These are phyloP conservation scores for Trisateles emortualis DNA, from an alignment of 2,888 invertebrate species.

Conservation along the genomic window DNA sequence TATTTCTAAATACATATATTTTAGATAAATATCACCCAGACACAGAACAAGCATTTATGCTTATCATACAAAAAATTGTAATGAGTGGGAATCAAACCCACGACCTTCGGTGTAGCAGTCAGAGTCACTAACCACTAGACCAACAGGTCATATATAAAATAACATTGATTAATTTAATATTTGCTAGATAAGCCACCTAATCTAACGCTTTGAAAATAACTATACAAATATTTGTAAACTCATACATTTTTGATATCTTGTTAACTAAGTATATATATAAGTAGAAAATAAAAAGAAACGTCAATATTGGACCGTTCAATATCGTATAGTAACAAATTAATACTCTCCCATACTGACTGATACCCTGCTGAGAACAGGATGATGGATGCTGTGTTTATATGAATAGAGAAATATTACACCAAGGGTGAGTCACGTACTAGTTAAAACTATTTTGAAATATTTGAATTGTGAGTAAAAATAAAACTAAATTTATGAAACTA, in stretches of 20 bases:
- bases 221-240: neutral
- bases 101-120: too few species aligned
- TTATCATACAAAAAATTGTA: too few species aligned
- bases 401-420: constrained; percentile 40
- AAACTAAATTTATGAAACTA: neutral
- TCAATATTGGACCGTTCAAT: constrained; percentile 26
- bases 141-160: too few species aligned
- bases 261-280: constrained; percentile 15
- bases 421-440: constrained; percentile 31
- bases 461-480: neutral
- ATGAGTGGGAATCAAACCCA: too few species aligned
- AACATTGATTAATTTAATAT: too few species aligned
- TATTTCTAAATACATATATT: too few species aligned
- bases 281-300: constrained; percentile 18
- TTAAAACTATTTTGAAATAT: neutral
- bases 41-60: too few species aligned
- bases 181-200: too few species aligned
- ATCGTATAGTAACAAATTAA: constrained; percentile 32
- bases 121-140: too few species aligned
- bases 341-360: constrained; percentile 15
- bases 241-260: constrained; percentile 17
- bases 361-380: constrained; percentile 39
- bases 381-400: constrained; percentile 39
- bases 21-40: too few species aligned
- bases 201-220: too few species aligned